These are phyloP conservation scores for Australoheros scitulus DNA, from an alignment of 2,113 vertebrate genomes.

Conservation along the genomic window DNA sequence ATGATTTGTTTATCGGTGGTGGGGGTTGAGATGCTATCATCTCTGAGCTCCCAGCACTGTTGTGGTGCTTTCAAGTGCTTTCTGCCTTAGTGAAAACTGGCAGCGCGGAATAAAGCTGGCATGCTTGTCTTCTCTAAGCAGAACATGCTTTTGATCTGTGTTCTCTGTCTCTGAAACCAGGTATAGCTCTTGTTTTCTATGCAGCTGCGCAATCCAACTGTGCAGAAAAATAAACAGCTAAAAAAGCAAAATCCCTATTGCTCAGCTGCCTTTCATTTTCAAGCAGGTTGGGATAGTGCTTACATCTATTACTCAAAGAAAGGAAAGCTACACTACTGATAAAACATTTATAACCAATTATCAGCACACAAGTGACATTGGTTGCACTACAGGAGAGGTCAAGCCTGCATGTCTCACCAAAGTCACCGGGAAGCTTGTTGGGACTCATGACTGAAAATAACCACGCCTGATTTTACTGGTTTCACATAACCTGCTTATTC, in stretches of 20 bases:
- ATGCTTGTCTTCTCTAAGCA: constrained; percentile 64
- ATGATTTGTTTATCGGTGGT: constrained; percentile 59
- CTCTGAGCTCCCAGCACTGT: constrained; percentile 23
- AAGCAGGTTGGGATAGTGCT: constrained; percentile 38
- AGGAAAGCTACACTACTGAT: constrained; percentile 41
- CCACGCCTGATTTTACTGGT: neutral
- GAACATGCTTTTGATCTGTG: constrained; percentile 72
- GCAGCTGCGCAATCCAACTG: constrained; percentile 46
- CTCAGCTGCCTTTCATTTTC: constrained; percentile 44
- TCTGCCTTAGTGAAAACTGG: constrained; percentile 58
- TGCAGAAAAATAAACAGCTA: constrained; percentile 65
- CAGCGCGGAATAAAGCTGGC: constrained; percentile 58
- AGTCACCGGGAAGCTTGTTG: constrained; percentile 31
- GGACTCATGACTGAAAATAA: constrained; percentile 24
- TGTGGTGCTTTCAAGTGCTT: constrained; percentile 55
- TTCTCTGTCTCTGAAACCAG: constrained; percentile 57
- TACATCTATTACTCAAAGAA: constrained; percentile 47
- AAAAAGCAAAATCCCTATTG: constrained; percentile 37
- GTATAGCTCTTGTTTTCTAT: constrained; percentile 62
- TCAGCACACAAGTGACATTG: constrained; percentile 28
- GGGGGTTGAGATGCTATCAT: constrained; percentile 49
- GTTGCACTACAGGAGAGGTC: neutral
- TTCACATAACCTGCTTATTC: constrained; percentile 11
- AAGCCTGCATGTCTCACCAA: neutral
- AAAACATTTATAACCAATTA: constrained; percentile 32